Evolutionary conservation across 2,888 invertebrate genomes (phyloP).

Genomic region (Eupithecia dodoneata): DNA sequence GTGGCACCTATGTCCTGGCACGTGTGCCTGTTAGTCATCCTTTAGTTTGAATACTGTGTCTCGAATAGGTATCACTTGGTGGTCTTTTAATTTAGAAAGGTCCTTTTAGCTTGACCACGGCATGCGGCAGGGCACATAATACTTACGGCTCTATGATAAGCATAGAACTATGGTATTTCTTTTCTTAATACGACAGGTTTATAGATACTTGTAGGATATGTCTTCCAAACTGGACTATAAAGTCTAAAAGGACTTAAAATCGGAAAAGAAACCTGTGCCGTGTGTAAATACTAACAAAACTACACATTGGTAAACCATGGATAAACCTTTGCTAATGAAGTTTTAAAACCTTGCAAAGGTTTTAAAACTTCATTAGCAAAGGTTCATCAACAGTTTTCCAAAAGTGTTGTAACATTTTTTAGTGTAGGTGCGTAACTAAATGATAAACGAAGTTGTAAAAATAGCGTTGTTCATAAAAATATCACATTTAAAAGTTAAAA

Average conservation of each 20-base stretch:
- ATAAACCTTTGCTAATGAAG: not conserved
- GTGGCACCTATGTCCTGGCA: conserved; percentile 23
- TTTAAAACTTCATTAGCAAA: too few species aligned
- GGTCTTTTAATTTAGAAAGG: not conserved
- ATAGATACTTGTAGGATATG: too few species aligned
- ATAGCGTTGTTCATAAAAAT: conserved; percentile 31
- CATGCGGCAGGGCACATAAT: not conserved
- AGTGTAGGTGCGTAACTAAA: conserved; percentile 27
- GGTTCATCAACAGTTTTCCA: too few species aligned
- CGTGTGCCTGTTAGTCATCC: conserved; percentile 29
- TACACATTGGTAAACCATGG: not conserved
- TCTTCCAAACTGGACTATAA: not conserved
- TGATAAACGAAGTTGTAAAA: conserved; percentile 25
- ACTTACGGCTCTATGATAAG: too few species aligned
- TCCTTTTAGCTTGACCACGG: not conserved
- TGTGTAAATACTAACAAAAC: not conserved
- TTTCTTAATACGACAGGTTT: too few species aligned
- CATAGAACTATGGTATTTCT: too few species aligned
- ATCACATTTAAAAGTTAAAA: conserved; percentile 39
- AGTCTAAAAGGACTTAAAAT: too few species aligned
- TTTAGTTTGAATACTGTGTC: not conserved
- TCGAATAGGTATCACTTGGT: not conserved
- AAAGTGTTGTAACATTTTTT: conserved; percentile 14
- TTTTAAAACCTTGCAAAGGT: not conserved
- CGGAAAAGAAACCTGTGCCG: too few species aligned